These are phyloP conservation scores for Melieria omissa DNA, from an alignment of 2,888 invertebrate species.

Conservation along the genomic window DNA sequence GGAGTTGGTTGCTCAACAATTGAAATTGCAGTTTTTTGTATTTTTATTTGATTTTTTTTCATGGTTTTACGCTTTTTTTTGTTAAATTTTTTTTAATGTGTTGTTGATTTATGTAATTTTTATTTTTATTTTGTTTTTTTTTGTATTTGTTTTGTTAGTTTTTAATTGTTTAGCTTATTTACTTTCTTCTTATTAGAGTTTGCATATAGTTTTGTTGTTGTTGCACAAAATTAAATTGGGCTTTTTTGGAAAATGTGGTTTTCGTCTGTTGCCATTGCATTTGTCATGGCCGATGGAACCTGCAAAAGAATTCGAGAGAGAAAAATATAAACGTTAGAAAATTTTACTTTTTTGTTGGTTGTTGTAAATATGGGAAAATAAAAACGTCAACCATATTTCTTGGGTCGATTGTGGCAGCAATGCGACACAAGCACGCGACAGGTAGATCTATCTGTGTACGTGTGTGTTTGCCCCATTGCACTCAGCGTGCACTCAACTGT, in stretches of 20 bases:
- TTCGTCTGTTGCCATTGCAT: slow-evolving; percentile 67
- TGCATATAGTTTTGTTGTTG: slow-evolving; percentile 25
- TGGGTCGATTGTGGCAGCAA: no score
- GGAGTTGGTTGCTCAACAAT: no score
- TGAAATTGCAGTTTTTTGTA: no score
- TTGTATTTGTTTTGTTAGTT: slow-evolving; percentile 10
- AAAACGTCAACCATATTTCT: no score
- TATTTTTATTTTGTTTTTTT: not conserved
- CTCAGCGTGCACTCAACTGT: slow-evolving; percentile 9
- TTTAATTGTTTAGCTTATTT: slow-evolving; percentile 2
- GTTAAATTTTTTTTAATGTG: no score
- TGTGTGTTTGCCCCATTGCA: not conserved
- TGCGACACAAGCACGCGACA: no score
- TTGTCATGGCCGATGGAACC: slow-evolving; percentile 85
- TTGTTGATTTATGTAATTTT: no score
- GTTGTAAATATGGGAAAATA: no score
- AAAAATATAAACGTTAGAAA: slow-evolving; percentile 4
- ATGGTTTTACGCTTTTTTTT: no score
- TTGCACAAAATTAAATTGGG: slow-evolving; percentile 60
- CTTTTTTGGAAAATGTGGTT: slow-evolving; percentile 55
- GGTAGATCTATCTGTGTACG: no score
- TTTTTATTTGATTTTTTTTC: no score
- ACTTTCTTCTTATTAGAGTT: not conserved
- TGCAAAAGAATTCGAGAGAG: slow-evolving; percentile 58
- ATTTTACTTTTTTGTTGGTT: no score